Percentiles rank a stretch among this genome's conserved stretches.
Evolutionary conservation across 2,888 invertebrate genomes (phyloP).

Genomic region (Oegoconia quadripuncta): DNA sequence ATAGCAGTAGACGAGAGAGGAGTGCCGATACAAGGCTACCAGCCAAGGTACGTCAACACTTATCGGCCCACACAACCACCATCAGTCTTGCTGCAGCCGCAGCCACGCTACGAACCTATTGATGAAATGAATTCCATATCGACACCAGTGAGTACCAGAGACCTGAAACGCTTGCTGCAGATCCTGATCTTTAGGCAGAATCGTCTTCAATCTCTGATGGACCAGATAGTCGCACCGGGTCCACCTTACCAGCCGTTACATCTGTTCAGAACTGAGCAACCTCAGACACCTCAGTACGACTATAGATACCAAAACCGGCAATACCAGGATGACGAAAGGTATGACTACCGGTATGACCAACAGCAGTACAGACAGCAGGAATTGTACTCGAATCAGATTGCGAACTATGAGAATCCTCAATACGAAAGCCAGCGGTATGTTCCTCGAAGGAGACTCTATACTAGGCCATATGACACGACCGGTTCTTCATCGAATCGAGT

Average conservation of each 20-base stretch:
- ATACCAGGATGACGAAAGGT: conserved; percentile 61
- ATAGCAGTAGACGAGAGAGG: conserved; percentile 70
- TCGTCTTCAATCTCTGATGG: conserved; percentile 77
- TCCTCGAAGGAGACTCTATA: conserved; percentile 57
- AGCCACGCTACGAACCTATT: conserved; percentile 67
- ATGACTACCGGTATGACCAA: conserved; percentile 61
- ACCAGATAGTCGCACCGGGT: conserved; percentile 57
- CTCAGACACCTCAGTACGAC: conserved; percentile 32
- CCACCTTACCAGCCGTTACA: conserved; percentile 47
- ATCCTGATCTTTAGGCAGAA: conserved; percentile 82
- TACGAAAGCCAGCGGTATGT: conserved; percentile 71
- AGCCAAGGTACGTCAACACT: conserved; percentile 54
- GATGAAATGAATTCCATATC: conserved; percentile 80
- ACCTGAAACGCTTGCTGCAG: conserved; percentile 83
- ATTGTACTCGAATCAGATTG: conserved; percentile 54
- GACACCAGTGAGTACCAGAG: conserved; percentile 84
- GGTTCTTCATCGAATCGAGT: conserved; percentile 61
- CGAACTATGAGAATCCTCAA: conserved; percentile 53
- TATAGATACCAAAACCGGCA: conserved; percentile 44
- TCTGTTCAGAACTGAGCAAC: conserved; percentile 41
- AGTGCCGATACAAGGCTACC: conserved; percentile 63
- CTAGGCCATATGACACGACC: conserved; percentile 59
- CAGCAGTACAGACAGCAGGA: conserved; percentile 55
- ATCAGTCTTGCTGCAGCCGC: conserved; percentile 37
- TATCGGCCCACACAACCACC: conserved; percentile 46